These are phyloP conservation scores for Bothrops jararaca DNA, from an alignment of 2,113 vertebrate species.

Conservation along the genomic window DNA sequence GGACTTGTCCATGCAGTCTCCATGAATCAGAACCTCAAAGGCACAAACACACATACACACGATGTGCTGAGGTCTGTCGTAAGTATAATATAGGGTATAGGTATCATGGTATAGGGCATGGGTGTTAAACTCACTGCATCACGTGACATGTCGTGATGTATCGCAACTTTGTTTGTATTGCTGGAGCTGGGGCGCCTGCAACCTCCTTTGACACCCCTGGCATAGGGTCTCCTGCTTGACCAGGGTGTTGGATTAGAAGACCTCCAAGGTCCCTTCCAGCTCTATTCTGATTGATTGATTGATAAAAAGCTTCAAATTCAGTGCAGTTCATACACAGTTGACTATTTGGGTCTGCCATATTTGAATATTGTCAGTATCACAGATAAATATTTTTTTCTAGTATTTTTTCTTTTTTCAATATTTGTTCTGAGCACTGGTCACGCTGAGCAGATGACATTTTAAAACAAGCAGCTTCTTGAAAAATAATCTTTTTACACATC, in stretches of 20 bases:
- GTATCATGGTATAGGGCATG: not conserved
- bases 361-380: not conserved
- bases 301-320: not conserved
- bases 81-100: not conserved
- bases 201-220: not conserved
- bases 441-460: not conserved
- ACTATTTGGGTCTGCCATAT: not conserved
- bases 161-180: no score
- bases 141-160: no score
- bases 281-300: not conserved
- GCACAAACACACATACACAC: no score
- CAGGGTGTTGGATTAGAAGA: not conserved
- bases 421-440: not conserved
- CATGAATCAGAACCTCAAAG: no score
- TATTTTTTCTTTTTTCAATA: not conserved
- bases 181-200: no score
- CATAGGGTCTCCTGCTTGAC: not conserved
- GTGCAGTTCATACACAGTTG: not conserved
- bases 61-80: no score
- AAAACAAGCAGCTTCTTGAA: not conserved
- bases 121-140: no score
- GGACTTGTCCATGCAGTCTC: no score
- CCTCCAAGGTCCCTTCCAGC: not conserved
- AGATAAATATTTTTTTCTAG: not conserved
- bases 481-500: not conserved